These are phyloP conservation scores for Acrocyrtus sp. DNA, from an alignment of 2,888 invertebrate species.

Conservation along the genomic window DNA sequence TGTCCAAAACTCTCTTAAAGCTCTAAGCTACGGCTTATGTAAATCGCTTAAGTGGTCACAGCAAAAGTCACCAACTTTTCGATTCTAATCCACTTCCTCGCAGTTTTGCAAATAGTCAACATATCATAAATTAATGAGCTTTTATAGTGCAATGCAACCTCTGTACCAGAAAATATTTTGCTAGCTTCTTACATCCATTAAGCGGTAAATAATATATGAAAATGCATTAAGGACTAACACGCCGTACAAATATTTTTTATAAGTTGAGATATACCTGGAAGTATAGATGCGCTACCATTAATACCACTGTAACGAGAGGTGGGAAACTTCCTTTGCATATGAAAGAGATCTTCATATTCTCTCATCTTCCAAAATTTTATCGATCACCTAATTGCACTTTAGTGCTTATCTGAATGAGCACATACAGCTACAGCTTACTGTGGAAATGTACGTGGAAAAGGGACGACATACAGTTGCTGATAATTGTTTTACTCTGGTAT, in stretches of 20 bases:
- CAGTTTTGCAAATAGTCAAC: background rate
- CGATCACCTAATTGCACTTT: too few species aligned
- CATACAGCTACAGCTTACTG: background rate
- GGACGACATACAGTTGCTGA: background rate
- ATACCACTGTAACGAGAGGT: too few species aligned
- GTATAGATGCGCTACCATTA: too few species aligned
- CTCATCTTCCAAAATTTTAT: background rate
- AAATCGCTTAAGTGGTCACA: background rate
- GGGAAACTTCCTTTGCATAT: background rate
- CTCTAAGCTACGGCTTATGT: background rate
- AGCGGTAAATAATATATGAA: constrained; percentile 25
- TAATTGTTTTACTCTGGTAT: too few species aligned
- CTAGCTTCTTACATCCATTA: constrained; percentile 19
- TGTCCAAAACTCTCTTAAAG: too few species aligned
- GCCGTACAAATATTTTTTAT: background rate
- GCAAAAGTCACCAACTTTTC: background rate
- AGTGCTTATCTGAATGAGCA: too few species aligned
- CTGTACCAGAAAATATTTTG: background rate
- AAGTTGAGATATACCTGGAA: background rate
- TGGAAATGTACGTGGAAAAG: background rate
- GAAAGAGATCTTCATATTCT: background rate
- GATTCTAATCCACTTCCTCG: background rate
- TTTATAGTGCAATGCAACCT: constrained; percentile 1
- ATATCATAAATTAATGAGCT: constrained; percentile 9
- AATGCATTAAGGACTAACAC: constrained; percentile 9